Percentiles rank a stretch among this genome's conserved stretches.
Evolutionary conservation across 2,113 vertebrate species (phyloP).

Genomic region (Syngnathus typhle): DNA sequence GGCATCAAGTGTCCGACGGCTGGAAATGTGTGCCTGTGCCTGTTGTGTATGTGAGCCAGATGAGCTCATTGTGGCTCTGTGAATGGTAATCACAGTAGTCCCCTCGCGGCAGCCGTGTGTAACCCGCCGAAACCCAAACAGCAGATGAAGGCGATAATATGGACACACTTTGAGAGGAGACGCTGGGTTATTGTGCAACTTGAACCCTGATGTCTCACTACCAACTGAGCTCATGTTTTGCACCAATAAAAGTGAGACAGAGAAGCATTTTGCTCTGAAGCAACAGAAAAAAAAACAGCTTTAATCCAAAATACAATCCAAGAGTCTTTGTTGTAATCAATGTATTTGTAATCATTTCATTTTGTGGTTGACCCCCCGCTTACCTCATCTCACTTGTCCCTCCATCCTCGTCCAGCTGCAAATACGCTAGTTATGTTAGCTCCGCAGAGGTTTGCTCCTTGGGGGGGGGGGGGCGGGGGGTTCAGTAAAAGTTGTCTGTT

Average conservation of each 20-base stretch:
- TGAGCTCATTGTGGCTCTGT: conserved; percentile 68
- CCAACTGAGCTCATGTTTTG: conserved; percentile 68
- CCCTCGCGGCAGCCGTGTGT: conserved; percentile 69
- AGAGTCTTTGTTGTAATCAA: not conserved
- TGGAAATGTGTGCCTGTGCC: conserved; percentile 21
- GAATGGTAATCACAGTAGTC: conserved; percentile 74
- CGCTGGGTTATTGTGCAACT: conserved; percentile 68
- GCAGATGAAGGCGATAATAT: conserved; percentile 67
- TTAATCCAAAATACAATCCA: not conserved
- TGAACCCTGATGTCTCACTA: conserved; percentile 64
- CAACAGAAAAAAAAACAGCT: not conserved
- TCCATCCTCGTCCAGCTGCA: conserved; percentile 45
- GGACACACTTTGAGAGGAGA: conserved; percentile 20
- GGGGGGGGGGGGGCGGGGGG: too few relatives aligned
- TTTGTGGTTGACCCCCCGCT: conserved; percentile 4
- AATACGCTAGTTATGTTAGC: not conserved
- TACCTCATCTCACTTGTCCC: conserved; percentile 39
- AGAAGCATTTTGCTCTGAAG: not conserved
- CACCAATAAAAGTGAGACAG: conserved; percentile 24
- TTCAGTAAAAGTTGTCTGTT: not conserved
- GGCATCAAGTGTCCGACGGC: conserved; percentile 2
- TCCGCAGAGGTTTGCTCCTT: not conserved
- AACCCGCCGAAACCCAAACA: conserved; percentile 76
- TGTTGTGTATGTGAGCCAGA: conserved; percentile 48
- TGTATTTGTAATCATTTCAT: too few relatives aligned